These are phyloP conservation scores for Ailurus styani DNA, from an alignment of 2,113 vertebrate species.

Conservation along the genomic window DNA sequence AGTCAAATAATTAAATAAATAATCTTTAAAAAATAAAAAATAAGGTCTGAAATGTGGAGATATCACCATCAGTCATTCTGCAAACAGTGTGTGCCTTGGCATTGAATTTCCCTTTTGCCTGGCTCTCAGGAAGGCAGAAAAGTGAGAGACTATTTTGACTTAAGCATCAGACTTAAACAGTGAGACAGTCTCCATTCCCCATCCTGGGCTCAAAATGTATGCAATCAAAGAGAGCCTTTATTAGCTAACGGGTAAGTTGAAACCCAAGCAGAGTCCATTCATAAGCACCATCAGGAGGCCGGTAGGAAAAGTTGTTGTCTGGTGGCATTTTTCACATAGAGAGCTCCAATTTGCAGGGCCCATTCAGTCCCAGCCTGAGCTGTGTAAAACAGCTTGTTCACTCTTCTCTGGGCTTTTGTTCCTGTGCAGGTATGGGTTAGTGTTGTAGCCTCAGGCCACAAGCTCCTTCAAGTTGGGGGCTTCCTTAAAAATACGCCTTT, in stretches of 20 bases:
- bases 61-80: not conserved
- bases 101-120: not conserved
- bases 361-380: not conserved
- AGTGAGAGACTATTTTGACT: not conserved
- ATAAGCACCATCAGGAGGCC: not conserved
- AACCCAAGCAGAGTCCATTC: not conserved
- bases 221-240: not conserved
- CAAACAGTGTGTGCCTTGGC: not conserved
- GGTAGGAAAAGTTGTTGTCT: not conserved
- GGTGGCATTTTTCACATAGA: not conserved
- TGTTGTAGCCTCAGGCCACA: not conserved
- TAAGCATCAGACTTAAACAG: not conserved
- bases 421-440: not conserved
- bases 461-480: not conserved
- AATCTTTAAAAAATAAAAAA: no score
- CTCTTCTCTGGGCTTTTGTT: not conserved
- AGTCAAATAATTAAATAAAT: no score
- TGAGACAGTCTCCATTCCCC: not conserved
- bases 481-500: slow-evolving; percentile 6
- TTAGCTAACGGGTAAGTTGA: not conserved
- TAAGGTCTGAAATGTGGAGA: not conserved
- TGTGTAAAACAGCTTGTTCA: not conserved
- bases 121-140: not conserved
- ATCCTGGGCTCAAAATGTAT: not conserved
- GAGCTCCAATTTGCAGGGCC: not conserved